Evolutionary conservation across 2,888 invertebrate genomes (phyloP).

Genomic region (Catotricha subobsoleta): DNA sequence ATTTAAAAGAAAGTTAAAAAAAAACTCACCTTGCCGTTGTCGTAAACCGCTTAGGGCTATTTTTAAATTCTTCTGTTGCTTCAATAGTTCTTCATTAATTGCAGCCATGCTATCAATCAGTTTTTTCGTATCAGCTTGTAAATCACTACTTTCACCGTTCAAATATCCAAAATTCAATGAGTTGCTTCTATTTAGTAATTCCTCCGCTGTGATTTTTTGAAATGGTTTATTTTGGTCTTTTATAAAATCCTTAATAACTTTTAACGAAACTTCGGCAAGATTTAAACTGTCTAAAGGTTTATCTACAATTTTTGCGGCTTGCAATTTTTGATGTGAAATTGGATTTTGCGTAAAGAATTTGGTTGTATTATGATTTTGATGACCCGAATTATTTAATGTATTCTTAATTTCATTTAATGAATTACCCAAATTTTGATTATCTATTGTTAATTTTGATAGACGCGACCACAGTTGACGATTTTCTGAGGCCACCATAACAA

Average conservation of each 20-base stretch:
- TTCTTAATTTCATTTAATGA: constrained; percentile 14
- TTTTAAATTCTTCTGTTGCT: constrained; percentile 44
- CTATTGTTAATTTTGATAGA: constrained; percentile 43
- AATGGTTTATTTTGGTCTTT: constrained; percentile 25
- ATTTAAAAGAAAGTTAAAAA: not conserved
- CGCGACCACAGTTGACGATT: constrained; percentile 65
- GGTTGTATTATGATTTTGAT: constrained; percentile 31
- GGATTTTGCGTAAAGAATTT: constrained; percentile 50
- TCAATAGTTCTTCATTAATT: constrained; percentile 40
- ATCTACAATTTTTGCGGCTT: constrained; percentile 22
- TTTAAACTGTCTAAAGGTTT: constrained; percentile 40
- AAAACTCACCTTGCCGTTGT: constrained; percentile 8
- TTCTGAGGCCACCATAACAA: constrained; percentile 64
- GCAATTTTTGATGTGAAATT: constrained; percentile 31
- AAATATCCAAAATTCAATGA: constrained; percentile 22
- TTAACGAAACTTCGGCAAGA: constrained; percentile 59
- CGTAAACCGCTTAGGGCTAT: constrained; percentile 16
- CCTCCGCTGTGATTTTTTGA: constrained; percentile 35
- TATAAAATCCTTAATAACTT: constrained; percentile 47
- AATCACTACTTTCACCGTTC: constrained; percentile 29
- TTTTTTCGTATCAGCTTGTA: constrained; percentile 43
- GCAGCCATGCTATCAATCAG: constrained; percentile 41
- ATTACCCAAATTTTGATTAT: constrained; percentile 34
- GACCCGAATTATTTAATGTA: constrained; percentile 12
- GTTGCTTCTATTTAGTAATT: constrained; percentile 18